These are phyloP conservation scores for Vanessa atalanta DNA, from an alignment of 1,140 invertebrate species.

Conservation along the genomic window DNA sequence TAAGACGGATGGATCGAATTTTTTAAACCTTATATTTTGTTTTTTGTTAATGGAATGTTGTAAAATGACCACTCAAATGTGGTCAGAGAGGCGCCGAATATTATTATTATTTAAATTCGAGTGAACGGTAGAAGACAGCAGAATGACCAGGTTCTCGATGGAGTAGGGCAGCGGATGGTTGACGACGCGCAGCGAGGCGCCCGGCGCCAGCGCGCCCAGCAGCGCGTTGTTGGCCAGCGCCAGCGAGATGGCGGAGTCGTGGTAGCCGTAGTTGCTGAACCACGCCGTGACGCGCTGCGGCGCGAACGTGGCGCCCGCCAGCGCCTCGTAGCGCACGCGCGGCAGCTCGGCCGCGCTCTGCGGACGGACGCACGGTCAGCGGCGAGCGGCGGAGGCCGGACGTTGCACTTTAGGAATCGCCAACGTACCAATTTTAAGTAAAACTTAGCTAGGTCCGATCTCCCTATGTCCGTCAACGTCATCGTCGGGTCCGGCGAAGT, in stretches of 20 bases:
- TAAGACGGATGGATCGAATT: too few relatives aligned
- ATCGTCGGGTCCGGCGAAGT: constrained; percentile 52
- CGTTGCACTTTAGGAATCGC: not conserved
- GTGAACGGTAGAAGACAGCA: too few relatives aligned
- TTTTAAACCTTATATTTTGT: too few relatives aligned
- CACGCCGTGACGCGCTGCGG: constrained; percentile 77
- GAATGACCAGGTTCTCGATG: constrained; percentile 65
- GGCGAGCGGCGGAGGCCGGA: too few relatives aligned
- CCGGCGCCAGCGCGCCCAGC: constrained; percentile 66
- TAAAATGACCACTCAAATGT: too few relatives aligned
- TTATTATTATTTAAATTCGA: too few relatives aligned
- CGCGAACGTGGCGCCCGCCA: constrained; percentile 76
- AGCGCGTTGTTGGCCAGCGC: constrained; percentile 84
- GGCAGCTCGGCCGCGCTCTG: constrained; percentile 53
- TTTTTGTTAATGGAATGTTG: too few relatives aligned
- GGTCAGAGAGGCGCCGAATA: too few relatives aligned
- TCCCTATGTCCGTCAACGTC: constrained; percentile 61
- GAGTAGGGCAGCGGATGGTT: constrained; percentile 72
- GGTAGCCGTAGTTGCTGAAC: constrained; percentile 86
- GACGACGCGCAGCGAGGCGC: constrained; percentile 77
- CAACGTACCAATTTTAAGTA: constrained; percentile 70
- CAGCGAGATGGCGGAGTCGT: constrained; percentile 85
- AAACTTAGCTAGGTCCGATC: constrained; percentile 60
- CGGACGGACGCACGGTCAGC: constrained; percentile 16
- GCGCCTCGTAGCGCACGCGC: constrained; percentile 69